Percentiles rank a stretch among this genome's conserved stretches.
phyloP scores from a whole-genome alignment of 2,888 invertebrate species.

The Caenorhabditis virilis region DNA sequence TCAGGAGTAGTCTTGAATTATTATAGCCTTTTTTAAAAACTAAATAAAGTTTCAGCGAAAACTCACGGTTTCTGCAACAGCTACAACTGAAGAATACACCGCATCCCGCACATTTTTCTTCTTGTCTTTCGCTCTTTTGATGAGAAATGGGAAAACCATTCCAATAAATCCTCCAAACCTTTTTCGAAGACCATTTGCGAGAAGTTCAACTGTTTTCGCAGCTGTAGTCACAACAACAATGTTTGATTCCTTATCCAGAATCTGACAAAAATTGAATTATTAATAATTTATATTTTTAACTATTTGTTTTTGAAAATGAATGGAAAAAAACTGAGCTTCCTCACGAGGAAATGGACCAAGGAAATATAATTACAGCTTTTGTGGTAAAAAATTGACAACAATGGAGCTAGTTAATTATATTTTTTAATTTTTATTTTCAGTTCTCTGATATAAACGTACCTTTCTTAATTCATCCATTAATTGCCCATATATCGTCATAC shows the following conservation, averaged over 20 bases:
- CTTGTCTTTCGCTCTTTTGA: constrained; percentile 97
- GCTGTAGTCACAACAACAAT: constrained; percentile 88
- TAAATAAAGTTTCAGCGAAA: constrained; percentile 1
- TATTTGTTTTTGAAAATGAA: too few species aligned
- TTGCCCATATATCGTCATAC: constrained; percentile 49
- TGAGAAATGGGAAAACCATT: constrained; percentile 73
- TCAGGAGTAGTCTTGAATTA: constrained; percentile 21
- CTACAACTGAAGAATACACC: constrained; percentile 86
- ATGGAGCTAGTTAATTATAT: too few species aligned
- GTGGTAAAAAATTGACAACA: too few species aligned
- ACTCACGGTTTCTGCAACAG: constrained; percentile 80
- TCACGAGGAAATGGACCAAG: too few species aligned
- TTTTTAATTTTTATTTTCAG: neutral
- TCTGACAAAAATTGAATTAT: constrained; percentile 71
- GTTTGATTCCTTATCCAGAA: constrained; percentile 89
- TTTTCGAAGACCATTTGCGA: constrained; percentile 85
- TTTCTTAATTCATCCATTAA: constrained; percentile 44
- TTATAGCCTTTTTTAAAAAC: neutral
- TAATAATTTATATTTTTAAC: neutral
- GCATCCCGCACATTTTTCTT: constrained; percentile 86
- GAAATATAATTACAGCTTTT: too few species aligned
- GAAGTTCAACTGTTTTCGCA: constrained; percentile 80
- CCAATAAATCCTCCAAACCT: constrained; percentile 83
- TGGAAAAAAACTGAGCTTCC: too few species aligned
- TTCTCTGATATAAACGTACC: too few species aligned